phyloP scores from a whole-genome alignment of 2,113 vertebrate genomes.

The Apteryx mantelli region DNA sequence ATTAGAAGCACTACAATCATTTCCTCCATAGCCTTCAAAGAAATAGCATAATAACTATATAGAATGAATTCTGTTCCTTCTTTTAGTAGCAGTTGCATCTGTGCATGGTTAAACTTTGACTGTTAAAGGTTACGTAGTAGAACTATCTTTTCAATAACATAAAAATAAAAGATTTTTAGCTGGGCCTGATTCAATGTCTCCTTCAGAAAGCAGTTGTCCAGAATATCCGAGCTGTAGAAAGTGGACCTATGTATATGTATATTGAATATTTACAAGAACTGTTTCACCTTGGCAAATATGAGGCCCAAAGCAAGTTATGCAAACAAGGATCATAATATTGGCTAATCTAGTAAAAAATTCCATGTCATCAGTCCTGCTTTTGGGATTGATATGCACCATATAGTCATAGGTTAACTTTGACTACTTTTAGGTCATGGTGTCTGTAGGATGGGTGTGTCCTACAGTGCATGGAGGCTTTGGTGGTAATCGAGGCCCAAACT shows the following conservation, averaged over 20 bases:
- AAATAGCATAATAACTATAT: conserved; percentile 24
- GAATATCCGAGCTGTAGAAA: not conserved
- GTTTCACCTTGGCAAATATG: not conserved
- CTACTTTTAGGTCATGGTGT: not conserved
- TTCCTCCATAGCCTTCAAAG: conserved; percentile 37
- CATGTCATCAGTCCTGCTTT: not conserved
- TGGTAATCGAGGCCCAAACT: not conserved
- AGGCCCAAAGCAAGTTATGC: not conserved
- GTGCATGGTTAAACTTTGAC: conserved; percentile 22
- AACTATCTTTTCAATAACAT: conserved; percentile 33
- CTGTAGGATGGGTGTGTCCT: not conserved
- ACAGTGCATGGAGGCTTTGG: not conserved
- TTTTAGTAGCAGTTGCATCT: conserved; percentile 37
- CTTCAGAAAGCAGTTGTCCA: not conserved
- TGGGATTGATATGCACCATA: not conserved
- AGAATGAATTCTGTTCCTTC: conserved; percentile 55
- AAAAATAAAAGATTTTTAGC: not conserved
- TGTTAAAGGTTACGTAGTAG: not conserved
- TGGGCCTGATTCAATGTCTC: not conserved
- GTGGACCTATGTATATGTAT: not conserved
- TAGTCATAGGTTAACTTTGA: not conserved
- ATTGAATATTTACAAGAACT: not conserved
- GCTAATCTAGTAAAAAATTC: not conserved
- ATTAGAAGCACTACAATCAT: conserved; percentile 13
- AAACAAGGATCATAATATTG: not conserved